Percentiles rank a stretch among this genome's conserved stretches.
These are phyloP conservation scores for Dascillus cervinus DNA, from an alignment of 2,888 invertebrate genomes.

Conservation along the genomic window DNA sequence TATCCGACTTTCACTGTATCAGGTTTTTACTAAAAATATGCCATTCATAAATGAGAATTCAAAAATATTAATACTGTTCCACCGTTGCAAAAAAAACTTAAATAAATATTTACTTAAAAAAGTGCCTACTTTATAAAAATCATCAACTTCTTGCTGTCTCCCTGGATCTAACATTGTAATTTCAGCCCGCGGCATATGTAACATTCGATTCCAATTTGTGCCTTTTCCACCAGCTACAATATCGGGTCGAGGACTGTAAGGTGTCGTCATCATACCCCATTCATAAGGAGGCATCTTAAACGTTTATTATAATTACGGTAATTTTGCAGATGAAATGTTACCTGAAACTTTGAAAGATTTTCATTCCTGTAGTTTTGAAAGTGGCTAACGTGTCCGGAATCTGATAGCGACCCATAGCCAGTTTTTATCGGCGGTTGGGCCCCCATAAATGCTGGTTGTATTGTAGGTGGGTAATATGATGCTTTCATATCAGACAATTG, in stretches of 20 bases:
- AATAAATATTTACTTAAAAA: background rate
- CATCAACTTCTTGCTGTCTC: slow-evolving; percentile 41
- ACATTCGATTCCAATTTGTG: slow-evolving; percentile 30
- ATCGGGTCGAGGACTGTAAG: slow-evolving; percentile 38
- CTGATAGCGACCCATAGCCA: slow-evolving; percentile 28
- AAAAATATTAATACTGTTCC: no score
- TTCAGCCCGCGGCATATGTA: slow-evolving; percentile 32
- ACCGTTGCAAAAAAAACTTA: background rate
- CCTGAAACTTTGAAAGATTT: slow-evolving; percentile 38
- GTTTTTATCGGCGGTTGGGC: slow-evolving; percentile 35
- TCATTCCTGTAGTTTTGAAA: slow-evolving; percentile 43
- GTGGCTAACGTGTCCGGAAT: slow-evolving; percentile 30
- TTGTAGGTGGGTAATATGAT: slow-evolving; percentile 35
- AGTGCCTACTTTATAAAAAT: slow-evolving; percentile 40
- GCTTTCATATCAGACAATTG: slow-evolving; percentile 32
- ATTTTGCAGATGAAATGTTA: slow-evolving; percentile 15
- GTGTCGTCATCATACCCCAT: slow-evolving; percentile 37
- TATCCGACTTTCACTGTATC: no score
- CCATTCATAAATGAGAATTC: no score
- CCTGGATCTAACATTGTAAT: slow-evolving; percentile 39
- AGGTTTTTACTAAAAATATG: no score
- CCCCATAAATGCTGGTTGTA: slow-evolving; percentile 37
- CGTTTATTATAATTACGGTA: slow-evolving; percentile 6
- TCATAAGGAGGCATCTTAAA: slow-evolving; percentile 39
- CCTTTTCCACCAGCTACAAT: slow-evolving; percentile 31